Conservation (phyloP, 2,888 invertebrate genomes). For the Alloplasta piceator region DNA sequence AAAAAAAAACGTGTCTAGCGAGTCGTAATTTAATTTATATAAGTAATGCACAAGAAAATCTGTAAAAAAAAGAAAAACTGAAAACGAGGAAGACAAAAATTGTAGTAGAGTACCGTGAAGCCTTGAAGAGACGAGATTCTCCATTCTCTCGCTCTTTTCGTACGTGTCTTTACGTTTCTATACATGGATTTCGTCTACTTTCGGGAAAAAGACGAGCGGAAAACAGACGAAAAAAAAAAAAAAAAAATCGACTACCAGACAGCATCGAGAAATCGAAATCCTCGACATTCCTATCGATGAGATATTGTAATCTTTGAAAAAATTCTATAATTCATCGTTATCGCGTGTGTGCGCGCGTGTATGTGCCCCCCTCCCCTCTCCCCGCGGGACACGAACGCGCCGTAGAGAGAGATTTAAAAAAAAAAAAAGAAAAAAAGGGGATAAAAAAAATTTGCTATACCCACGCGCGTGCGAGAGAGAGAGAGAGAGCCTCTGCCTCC, state of each 20-base stretch:
- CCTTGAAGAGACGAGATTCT: conserved; percentile 70
- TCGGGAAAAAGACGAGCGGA: conserved; percentile 43
- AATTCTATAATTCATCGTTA: conserved; percentile 62
- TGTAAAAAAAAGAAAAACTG: conserved; percentile 68
- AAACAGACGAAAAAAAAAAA: conserved; percentile 54
- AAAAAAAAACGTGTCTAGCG: conserved; percentile 73
- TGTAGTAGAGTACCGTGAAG: conserved; percentile 72
- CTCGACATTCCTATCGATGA: conserved; percentile 78
- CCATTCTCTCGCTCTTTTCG: conserved; percentile 65
- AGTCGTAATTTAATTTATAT: conserved; percentile 80
- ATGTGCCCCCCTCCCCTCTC: no score
- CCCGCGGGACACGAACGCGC: no score
- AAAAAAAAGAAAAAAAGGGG: conserved; percentile 35
- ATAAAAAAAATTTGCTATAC: conserved; percentile 23
- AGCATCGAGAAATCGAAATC: conserved; percentile 71
- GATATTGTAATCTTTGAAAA: conserved; percentile 62
- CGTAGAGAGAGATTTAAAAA: no score
- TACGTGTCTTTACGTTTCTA: conserved; percentile 64
- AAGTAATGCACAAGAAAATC: conserved; percentile 74
- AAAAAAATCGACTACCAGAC: conserved; percentile 35
- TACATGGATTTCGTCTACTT: conserved; percentile 60
- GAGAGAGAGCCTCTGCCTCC: conserved; percentile 62
- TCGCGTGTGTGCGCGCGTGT: conserved; percentile 50
- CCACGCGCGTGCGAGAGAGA: conserved; percentile 28
- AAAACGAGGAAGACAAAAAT: conserved; percentile 61